Base-by-base conservation (phyloP, 1,140 invertebrate species). In the Calliopsis andreniformis region DNA sequence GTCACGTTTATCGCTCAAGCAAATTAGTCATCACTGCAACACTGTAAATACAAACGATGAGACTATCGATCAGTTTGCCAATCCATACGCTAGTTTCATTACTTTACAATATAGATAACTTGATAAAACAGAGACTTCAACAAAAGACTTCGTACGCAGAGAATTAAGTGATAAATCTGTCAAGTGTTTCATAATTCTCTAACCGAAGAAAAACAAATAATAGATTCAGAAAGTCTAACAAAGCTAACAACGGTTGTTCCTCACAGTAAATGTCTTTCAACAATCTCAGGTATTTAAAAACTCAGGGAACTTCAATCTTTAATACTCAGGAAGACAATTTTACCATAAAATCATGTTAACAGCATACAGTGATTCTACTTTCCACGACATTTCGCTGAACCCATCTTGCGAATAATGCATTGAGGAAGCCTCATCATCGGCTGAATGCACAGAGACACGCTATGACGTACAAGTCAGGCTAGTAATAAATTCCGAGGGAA, bases 401-500 rank as follows among this genome's bases (percentile, higher is more conserved):
- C 8, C 32, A 30, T n/a, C 16, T 6, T 1, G 10, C 0, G 53
- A 23, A 32, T 14, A 43, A 55, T n/a, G 35, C 59, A n/a, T n/a
- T 16, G 51, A 28, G 61, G 35, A 55, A n/a, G 39, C 6, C 49
- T 28, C 28, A 32, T 55, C 42, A 68, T 18, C 23, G 18, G 42
- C 12, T 18, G 28, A n/a, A 35, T n/a, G 10, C 18, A 20, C 8
- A n/a, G 3, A 39, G 14, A 35, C 12, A 30, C n/a, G 23, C 16
- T 30, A 61, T 59, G 76, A 59, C 55, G 45, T 73, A 73, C 62
- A 70, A 75, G 43, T n/a, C 25, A 32, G n/a, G 30, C 55, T 30
- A 25, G 55, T 61, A 51, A 78, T 67, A 78, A 78, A 75, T 78
- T 78, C 35, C 45, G 25, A 10, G 32, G 20, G 20, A 71, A 77